Evolutionary conservation across 2,113 vertebrate genomes (phyloP).

Genomic region (Cyanocitta stelleri): DNA sequence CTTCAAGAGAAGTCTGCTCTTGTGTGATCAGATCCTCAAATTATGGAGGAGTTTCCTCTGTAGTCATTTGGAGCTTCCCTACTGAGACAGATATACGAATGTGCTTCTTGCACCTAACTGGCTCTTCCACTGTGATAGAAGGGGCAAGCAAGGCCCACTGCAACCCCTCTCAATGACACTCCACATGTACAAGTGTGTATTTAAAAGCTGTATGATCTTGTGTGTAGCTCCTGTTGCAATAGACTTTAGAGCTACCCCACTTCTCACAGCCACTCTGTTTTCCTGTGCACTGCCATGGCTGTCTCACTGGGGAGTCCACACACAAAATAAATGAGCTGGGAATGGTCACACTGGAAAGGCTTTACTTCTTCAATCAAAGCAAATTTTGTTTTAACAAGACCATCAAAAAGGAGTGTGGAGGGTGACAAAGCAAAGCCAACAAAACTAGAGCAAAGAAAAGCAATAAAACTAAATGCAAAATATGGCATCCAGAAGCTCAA

Average conservation of each 20-base stretch:
- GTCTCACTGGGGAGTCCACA: neutral
- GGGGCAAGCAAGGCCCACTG: neutral
- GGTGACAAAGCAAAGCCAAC: neutral
- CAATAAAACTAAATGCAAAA: neutral
- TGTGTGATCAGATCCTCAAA: neutral
- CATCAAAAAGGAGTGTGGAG: neutral
- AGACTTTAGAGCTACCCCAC: neutral
- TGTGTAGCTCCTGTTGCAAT: neutral
- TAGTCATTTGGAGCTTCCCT: neutral
- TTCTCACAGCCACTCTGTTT: neutral
- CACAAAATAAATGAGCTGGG: neutral
- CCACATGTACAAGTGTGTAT: fast-evolving
- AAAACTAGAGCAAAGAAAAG: neutral
- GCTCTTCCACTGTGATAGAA: neutral
- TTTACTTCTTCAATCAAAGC: neutral
- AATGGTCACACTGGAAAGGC: neutral
- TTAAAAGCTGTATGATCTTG: neutral
- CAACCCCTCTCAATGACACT: neutral
- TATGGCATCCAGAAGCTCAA: neutral
- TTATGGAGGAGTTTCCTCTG: neutral
- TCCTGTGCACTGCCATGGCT: neutral
- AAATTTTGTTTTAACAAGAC: neutral
- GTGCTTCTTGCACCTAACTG: neutral
- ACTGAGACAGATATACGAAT: neutral
- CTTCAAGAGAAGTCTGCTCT: neutral